Evolutionary conservation across 2,113 vertebrate species (phyloP), one percentile per base, ranked within the genome.

Genomic region (Cyanoderma ruficeps): DNA sequence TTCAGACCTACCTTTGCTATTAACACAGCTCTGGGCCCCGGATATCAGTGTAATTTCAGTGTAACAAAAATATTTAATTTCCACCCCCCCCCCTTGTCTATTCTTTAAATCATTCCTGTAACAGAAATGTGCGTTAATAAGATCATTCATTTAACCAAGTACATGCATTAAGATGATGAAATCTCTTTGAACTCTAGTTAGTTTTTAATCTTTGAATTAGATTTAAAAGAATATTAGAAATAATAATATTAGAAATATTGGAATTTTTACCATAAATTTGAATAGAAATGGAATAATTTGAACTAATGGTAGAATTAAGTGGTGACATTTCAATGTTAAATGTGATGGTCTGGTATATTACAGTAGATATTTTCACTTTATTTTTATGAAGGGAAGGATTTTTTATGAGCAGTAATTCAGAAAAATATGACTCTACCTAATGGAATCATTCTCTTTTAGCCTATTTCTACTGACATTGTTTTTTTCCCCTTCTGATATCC

Each of bases 181-280:
- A 93, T 95, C 41, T 95, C 82, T 97, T 97, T 98, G 97, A 98
- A 97, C 57, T 55, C 90, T 44, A 69, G 87, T 96, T 97, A 95
- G 82, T 95, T 91, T 90, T 97, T 97, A 96, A 95, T 97, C 95
- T 97, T 96, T 68, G 93, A 88, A 96, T 97, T 97, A 91, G 79
- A 95, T 97, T 94, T 97, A 98, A 97, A 96, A 95, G 95, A 97
- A 98, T 98, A 77, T 77, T 60, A 59, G 46, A 86, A 86, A 86
- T 69, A 86, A 69, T 77, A 78, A 87, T 87, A 69, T 78, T 53
- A 78, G 96, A 98, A 98, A 98, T 98, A 98, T 97, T 97, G 97
- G 85, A 78, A 92, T 97, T 98, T 94, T 97, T 97, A 94, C 97
- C 97, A 97, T 98, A 98, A 98, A 98, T 98, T 98, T 97, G 94